Conservation (phyloP, 2,113 vertebrate genomes). For the Neolamprologus sp. region DNA sequence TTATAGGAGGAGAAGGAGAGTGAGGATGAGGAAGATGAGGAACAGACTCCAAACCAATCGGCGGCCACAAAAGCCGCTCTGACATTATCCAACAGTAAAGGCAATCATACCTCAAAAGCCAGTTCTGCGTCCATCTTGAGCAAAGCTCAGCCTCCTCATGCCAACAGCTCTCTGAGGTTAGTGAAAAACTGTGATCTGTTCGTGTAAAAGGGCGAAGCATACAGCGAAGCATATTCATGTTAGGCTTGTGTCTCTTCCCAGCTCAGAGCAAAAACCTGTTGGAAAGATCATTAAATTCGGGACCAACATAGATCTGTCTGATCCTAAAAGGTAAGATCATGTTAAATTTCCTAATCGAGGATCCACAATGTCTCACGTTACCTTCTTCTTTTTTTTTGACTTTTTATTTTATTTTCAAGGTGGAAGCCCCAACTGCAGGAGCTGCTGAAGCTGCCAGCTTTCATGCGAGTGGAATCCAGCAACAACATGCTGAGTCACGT, state of each 20-base stretch:
- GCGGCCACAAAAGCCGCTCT: slow-evolving; percentile 29
- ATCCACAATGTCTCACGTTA: background rate
- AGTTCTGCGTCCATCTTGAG: background rate
- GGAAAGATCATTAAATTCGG: slow-evolving; percentile 88
- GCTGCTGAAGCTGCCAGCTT: slow-evolving; percentile 87
- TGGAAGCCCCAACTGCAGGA: slow-evolving; percentile 93
- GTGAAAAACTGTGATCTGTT: background rate
- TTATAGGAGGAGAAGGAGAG: slow-evolving; percentile 86
- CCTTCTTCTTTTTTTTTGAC: background rate
- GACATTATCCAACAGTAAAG: background rate
- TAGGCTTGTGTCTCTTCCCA: background rate
- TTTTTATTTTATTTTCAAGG: slow-evolving; percentile 47
- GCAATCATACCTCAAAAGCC: slow-evolving; percentile 4
- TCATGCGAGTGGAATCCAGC: slow-evolving; percentile 89
- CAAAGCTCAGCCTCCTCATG: background rate
- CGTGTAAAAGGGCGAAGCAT: background rate
- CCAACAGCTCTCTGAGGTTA: slow-evolving; percentile 34
- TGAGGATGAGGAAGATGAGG: slow-evolving; percentile 80
- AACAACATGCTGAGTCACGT: slow-evolving; percentile 94
- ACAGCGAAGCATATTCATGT: background rate
- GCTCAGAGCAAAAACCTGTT: slow-evolving; percentile 75
- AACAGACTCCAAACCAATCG: slow-evolving; percentile 59
- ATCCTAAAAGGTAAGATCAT: slow-evolving; percentile 80
- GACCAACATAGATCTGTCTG: slow-evolving; percentile 91
- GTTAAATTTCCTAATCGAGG: too few species aligned